Percentiles rank a stretch among this genome's conserved stretches.
phyloP scores from a whole-genome alignment of 2,888 invertebrate species.

The Drosophila limbata region DNA sequence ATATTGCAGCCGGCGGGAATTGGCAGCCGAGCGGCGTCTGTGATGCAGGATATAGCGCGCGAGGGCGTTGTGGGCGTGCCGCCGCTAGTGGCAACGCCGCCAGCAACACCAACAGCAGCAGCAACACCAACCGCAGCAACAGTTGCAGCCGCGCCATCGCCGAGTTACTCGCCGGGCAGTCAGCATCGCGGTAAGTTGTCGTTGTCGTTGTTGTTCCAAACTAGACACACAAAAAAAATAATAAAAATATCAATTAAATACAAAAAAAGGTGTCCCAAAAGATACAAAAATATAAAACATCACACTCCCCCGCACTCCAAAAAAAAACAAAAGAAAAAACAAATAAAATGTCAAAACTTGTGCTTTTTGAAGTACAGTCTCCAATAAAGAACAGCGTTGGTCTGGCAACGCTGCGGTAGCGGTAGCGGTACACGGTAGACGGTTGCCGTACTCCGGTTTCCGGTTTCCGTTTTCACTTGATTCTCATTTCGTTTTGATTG shows the following conservation, averaged over 20 bases:
- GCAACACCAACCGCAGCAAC: conserved; percentile 20
- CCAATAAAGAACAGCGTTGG: conserved; percentile 5
- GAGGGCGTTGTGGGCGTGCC: conserved; percentile 89
- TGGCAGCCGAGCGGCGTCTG: conserved; percentile 92
- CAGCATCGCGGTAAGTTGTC: conserved; percentile 90
- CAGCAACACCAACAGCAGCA: conserved; percentile 19
- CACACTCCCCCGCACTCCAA: background rate
- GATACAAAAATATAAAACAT: conserved; percentile 2
- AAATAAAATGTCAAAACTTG: no score
- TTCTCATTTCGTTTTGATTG: conserved; percentile 26
- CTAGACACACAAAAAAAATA: conserved; percentile 35
- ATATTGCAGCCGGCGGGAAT: conserved; percentile 93
- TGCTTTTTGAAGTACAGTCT: no score
- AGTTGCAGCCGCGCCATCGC: conserved; percentile 84
- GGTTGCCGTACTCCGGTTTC: conserved; percentile 3
- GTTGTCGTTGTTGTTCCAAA: conserved; percentile 61
- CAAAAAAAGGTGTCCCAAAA: background rate
- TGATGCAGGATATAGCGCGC: conserved; percentile 91
- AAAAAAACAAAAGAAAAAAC: no score
- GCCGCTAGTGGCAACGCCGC: conserved; percentile 82
- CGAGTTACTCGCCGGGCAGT: conserved; percentile 91
- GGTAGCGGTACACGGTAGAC: background rate
- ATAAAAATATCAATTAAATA: background rate
- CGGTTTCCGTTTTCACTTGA: conserved; percentile 4
- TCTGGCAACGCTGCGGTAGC: conserved; percentile 31